Conservation (phyloP, 2,797 vertebrate genomes). For the Hydrocynus forskahlii region DNA sequence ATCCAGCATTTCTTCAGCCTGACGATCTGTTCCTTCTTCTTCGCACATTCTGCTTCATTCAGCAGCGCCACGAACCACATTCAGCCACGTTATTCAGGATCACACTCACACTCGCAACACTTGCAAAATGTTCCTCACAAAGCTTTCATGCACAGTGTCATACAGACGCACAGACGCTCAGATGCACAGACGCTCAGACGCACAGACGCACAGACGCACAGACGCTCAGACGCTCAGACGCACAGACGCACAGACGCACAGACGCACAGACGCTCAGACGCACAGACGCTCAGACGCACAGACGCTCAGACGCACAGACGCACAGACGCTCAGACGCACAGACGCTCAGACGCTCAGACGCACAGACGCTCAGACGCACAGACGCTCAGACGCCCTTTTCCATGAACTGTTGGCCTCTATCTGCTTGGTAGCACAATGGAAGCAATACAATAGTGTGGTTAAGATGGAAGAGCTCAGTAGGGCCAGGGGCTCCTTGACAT, state of each 20-base stretch:
- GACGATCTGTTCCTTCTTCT: background rate
- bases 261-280: too few relatives aligned
- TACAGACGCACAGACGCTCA: background rate
- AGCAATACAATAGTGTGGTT: slow-evolving; percentile 1
- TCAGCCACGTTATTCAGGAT: background rate
- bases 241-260: too few relatives aligned
- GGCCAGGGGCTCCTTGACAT: slow-evolving; percentile 69
- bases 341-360: too few relatives aligned
- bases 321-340: too few relatives aligned
- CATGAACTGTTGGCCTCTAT: slow-evolving; percentile 20
- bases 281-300: too few relatives aligned
- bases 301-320: too few relatives aligned
- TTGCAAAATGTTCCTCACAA: background rate
- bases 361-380: too few relatives aligned
- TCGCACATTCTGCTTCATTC: background rate
- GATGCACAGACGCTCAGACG: too few relatives aligned
- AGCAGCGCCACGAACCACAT: too few relatives aligned
- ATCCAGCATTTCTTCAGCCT: background rate
- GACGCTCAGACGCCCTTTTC: slow-evolving; percentile 9
- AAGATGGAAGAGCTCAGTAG: slow-evolving; percentile 12
- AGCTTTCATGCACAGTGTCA: background rate
- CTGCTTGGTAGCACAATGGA: slow-evolving; percentile 1
- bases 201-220: too few relatives aligned
- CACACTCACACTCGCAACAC: background rate
- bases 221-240: too few relatives aligned